Base-by-base conservation (phyloP, 2,888 invertebrate genomes). In the Cremastobaeus sp. region DNA sequence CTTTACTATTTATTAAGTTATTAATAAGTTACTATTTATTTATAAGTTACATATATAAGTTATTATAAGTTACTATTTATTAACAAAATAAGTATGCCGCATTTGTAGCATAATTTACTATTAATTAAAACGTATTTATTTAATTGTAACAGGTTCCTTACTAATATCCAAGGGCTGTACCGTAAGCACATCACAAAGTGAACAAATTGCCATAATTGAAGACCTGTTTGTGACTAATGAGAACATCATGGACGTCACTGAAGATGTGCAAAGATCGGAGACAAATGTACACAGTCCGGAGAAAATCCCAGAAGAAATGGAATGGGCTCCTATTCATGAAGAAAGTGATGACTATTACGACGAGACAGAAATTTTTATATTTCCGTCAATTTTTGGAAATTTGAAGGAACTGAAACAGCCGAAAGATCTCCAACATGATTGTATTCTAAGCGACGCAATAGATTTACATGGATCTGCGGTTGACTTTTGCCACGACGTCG, bases 341-440 rank as follows among this genome's bases (percentile, higher is more conserved):
- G 30, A 9, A 28, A 45, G 18, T 45, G 14, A 18, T 11, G 30
- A 45, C 15, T 30, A 45, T 45, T 45, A 6, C 14, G 28, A 47
- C n/a, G 17, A 47, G 17, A 9, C 47, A 25, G 28, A 47, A 8
- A 28, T 47, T 30, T 47, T 47, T 17, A 28, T 47, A 30, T 47
- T 47, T 17, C 47, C 47, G n/a, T 30, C 47, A 17, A 1, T 47
- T n/a, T 25, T 14, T 30, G 47, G 47, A 17, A n/a, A 30, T 30
- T 47, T 14, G 47, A 47, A 28, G 17, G 17, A 47, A 30, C 3
- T 47, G 5, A 47, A 15, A 47, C 9, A 47, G 8, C 15, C 30
- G 4, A 11, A 28, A 9, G n/a, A 30, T 47, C 47, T 15, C 17
- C n/a, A 8, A 30, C 47, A 30, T n/a, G 17, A 30, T 47, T 30